Conservation (phyloP, 2,888 invertebrate genomes). For the Tineola bisselliella region DNA sequence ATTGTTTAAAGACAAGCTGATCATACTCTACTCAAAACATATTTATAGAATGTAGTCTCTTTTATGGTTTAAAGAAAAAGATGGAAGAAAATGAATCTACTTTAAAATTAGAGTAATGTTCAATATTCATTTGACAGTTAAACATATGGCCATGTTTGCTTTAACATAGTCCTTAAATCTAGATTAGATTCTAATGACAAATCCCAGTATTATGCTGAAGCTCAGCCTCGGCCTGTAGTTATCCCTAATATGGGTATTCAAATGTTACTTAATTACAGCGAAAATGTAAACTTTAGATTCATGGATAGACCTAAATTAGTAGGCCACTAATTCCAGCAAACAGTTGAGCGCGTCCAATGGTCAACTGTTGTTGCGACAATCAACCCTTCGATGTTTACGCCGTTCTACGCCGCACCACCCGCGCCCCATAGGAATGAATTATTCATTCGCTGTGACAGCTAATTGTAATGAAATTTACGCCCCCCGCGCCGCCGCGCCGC, state of each 20-base stretch:
- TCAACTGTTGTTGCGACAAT: constrained; percentile 11
- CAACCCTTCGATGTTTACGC: constrained; percentile 57
- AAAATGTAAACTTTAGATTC: constrained; percentile 13
- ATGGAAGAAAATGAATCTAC: no score
- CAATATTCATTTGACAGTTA: no score
- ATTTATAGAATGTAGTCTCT: no score
- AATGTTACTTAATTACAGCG: constrained; percentile 12
- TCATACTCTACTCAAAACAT: no score
- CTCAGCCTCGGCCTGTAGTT: neutral
- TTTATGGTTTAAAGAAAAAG: no score
- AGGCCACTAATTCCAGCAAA: constrained; percentile 38
- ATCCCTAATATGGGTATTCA: constrained; percentile 8
- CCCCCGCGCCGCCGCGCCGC: constrained; percentile 23
- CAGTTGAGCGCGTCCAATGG: constrained; percentile 22
- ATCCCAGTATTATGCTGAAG: neutral
- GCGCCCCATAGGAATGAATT: constrained; percentile 37
- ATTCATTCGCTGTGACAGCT: constrained; percentile 57
- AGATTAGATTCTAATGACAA: neutral
- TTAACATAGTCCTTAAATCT: no score
- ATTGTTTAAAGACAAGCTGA: no score
- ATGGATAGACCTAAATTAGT: constrained; percentile 34
- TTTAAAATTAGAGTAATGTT: no score
- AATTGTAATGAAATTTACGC: constrained; percentile 67
- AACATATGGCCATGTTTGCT: no score
- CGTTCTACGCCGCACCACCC: constrained; percentile 24